Evolutionary conservation across 2,797 vertebrate species (phyloP), one percentile per base, ranked within the genome.

Genomic region (Crax fasciolata): DNA sequence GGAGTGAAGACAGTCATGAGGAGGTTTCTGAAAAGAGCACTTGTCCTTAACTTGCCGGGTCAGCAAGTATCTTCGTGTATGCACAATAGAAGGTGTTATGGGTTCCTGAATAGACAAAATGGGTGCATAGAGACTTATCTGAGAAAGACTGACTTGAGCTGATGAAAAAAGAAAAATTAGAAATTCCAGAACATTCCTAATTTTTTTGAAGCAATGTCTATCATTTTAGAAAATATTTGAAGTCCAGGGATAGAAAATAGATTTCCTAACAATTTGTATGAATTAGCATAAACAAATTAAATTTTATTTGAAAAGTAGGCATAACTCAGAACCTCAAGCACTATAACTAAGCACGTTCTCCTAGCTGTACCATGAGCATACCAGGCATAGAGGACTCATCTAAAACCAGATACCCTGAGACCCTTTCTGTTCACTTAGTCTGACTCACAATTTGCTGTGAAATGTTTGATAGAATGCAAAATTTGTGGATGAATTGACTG

Each of bases 11-110:
- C 12, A 83, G 52, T 59, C 57, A 79, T 66, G 67, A 89, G 17
- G 9, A 81, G 16, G 39, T 66, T 94, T 90, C 75, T 63, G 67
- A 63, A 92, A 84, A 93, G 89, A 84, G 48, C 63, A 79, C 27
- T 86, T 85, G 39, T 73, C 78, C 87, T 92, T 82, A 93, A 55
- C 51, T 73, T 92, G 43, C 58, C 77, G 78, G 58, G 57, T 59
- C 83, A 91, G 82, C 65, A 49, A 62, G 49, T 67, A 39, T 49
- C 65, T 70, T 58, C 25, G 51, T 72, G 24, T 43, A 79, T 12
- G 51, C 72, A 75, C 58, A 93, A 58, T 54, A 43, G 23, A 75
- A 88, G 46, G 35, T 62, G 0, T 51, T 48, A 14, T 70, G 63
- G 35, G 49, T 58, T 70, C 54, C 0, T 0, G n/a, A 67, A 90